Conservation (phyloP, 2,113 vertebrate species). For the Rhinolophus sinicus region DNA sequence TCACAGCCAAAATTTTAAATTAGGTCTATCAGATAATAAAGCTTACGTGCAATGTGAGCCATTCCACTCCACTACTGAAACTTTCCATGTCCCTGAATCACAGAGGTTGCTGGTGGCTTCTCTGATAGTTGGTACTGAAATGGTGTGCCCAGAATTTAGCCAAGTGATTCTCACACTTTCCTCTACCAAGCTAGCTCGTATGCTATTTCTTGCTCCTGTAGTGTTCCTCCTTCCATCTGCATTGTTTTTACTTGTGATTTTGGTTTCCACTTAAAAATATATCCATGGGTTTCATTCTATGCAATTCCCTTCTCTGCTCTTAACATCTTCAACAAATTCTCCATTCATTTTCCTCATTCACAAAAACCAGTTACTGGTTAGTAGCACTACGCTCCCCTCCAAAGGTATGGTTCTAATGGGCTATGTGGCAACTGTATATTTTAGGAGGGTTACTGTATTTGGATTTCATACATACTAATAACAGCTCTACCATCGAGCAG, state of each 20-base stretch:
- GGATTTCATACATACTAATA: neutral
- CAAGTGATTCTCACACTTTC: neutral
- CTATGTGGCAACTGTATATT: neutral
- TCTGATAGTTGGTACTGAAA: neutral
- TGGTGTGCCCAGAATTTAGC: neutral
- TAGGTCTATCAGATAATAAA: neutral
- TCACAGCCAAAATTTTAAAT: neutral
- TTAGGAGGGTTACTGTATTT: neutral
- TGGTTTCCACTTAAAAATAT: conserved; percentile 17
- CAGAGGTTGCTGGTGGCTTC: neutral
- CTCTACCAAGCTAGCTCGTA: neutral
- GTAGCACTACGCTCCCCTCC: neutral
- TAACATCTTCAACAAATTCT: conserved; percentile 9
- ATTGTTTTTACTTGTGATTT: conserved; percentile 25
- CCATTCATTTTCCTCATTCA: conserved; percentile 12
- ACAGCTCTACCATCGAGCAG: neutral
- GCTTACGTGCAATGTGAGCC: neutral
- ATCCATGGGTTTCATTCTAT: neutral
- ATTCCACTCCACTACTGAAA: neutral
- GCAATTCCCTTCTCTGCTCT: neutral
- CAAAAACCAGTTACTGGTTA: neutral
- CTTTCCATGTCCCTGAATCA: neutral
- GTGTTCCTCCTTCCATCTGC: neutral
- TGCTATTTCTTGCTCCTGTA: neutral
- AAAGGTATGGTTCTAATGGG: neutral